These are phyloP conservation scores for Epirrhoe alternata DNA, from an alignment of 2,888 invertebrate genomes.

Conservation along the genomic window DNA sequence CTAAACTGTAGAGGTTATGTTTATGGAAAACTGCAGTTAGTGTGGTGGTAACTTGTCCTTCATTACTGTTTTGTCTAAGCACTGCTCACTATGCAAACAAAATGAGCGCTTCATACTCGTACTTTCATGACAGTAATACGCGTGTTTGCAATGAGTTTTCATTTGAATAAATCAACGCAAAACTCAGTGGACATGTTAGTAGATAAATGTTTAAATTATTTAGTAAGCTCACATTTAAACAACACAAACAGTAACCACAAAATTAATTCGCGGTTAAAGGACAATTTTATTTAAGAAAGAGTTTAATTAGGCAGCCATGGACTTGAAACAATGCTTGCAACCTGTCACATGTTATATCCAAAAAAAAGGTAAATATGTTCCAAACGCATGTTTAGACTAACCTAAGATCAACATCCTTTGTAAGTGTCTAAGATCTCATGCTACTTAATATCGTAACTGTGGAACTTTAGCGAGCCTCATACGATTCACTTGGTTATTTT, in stretches of 20 bases:
- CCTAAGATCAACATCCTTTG: too few relatives aligned
- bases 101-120: neutral
- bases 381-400: neutral
- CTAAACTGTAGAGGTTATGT: conserved; percentile 2
- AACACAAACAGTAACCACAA: too few relatives aligned
- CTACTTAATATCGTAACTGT: too few relatives aligned
- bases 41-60: conserved; percentile 11
- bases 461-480: neutral
- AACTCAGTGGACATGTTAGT: too few relatives aligned
- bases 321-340: neutral
- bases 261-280: neutral
- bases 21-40: conserved; percentile 16
- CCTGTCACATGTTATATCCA: neutral
- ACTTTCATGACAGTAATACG: neutral
- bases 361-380: neutral
- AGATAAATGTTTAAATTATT: too few relatives aligned
- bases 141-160: too few relatives aligned
- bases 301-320: neutral
- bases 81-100: neutral
- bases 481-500: neutral
- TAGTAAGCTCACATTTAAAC: too few relatives aligned
- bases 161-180: too few relatives aligned
- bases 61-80: neutral
- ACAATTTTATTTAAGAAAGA: neutral
- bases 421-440: too few relatives aligned